Evolutionary conservation across 2,797 vertebrate genomes (phyloP).

Genomic region (Linurgus olivaceus): DNA sequence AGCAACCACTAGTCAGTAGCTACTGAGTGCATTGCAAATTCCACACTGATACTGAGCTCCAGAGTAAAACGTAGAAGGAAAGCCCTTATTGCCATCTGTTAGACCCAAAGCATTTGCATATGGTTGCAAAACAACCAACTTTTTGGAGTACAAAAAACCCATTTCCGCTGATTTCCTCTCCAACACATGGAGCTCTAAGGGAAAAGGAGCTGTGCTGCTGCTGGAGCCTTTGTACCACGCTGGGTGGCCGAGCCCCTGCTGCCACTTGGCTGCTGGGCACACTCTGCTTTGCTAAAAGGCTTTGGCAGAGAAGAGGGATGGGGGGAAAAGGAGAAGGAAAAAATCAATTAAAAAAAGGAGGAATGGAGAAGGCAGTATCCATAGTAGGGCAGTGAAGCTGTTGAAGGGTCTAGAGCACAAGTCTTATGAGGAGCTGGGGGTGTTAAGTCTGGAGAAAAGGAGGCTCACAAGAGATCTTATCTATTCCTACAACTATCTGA

Average conservation of each 20-base stretch:
- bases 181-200: neutral
- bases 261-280: neutral
- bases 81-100: neutral
- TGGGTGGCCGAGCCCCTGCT: accelerated
- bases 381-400: neutral
- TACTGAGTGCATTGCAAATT: neutral
- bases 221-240: neutral
- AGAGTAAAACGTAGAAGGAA: neutral
- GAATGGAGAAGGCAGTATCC: neutral
- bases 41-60: neutral
- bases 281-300: neutral
- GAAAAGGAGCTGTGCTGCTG: neutral
- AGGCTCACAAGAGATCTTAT: neutral
- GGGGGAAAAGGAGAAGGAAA: accelerated
- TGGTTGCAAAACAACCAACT: neutral
- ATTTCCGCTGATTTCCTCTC: neutral
- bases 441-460: neutral
- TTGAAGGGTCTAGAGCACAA: neutral
- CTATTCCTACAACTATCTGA: neutral
- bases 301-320: neutral
- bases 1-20: neutral
- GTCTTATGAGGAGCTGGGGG: neutral
- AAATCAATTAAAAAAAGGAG: neutral
- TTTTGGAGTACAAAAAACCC: neutral
- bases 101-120: neutral